Evolutionary conservation across 2,113 vertebrate genomes (phyloP).

Genomic region (Lucifuga dentata): DNA sequence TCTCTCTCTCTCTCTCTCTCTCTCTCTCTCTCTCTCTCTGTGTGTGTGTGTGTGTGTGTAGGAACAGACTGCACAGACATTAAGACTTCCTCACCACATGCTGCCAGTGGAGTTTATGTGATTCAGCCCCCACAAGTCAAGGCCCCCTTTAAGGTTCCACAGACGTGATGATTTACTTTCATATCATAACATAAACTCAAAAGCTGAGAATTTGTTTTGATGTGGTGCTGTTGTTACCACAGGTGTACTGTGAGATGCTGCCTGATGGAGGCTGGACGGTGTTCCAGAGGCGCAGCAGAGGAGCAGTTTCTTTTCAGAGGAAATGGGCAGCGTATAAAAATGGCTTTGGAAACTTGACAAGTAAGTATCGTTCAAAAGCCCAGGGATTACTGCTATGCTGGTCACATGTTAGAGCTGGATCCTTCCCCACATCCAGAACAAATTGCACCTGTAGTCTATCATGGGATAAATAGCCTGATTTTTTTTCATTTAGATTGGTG

Average conservation of each 20-base stretch:
- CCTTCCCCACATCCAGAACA: no score
- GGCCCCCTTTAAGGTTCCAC: constrained; percentile 62
- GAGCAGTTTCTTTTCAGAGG: constrained; percentile 52
- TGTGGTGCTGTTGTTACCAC: neutral
- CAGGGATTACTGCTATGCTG: no score
- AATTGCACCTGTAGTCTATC: no score
- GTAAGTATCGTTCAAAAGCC: constrained; percentile 45
- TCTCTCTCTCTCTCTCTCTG: no score
- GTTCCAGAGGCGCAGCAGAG: constrained; percentile 73
- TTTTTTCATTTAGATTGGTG: no score
- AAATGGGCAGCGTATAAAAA: constrained; percentile 68
- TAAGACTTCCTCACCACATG: constrained; percentile 36
- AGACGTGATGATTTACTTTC: no score
- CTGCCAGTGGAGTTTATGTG: constrained; percentile 65
- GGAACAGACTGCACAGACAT: constrained; percentile 74
- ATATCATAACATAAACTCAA: no score
- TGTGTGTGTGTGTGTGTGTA: constrained; percentile 5
- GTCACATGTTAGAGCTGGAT: no score
- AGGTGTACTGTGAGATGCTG: constrained; percentile 80
- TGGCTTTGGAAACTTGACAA: constrained; percentile 67
- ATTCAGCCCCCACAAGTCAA: constrained; percentile 52
- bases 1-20: no score
- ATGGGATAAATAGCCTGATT: no score
- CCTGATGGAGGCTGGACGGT: constrained; percentile 79
- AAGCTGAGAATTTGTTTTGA: no score